These are phyloP conservation scores for Schizothorax lantsangensis DNA, from an alignment of 2,797 vertebrate species.

Conservation along the genomic window DNA sequence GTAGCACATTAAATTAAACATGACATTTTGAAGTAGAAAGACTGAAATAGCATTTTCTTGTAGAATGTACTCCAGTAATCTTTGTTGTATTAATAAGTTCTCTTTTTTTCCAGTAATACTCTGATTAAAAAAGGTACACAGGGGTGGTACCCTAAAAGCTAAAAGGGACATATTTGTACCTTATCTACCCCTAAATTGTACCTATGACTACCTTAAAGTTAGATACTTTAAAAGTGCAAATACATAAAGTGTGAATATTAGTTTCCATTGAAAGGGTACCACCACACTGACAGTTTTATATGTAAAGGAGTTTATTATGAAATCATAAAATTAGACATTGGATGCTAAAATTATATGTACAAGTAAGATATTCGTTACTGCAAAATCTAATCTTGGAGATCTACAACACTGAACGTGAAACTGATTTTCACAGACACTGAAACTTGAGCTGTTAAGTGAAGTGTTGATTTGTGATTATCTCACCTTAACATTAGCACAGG, in stretches of 20 bases:
- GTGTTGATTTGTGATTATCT: slow-evolving; percentile 54
- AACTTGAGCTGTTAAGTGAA: slow-evolving; percentile 35
- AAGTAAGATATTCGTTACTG: neutral
- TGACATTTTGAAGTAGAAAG: neutral
- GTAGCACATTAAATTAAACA: neutral
- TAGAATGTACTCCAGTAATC: neutral
- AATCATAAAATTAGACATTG: neutral
- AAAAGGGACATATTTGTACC: neutral
- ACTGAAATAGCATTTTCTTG: neutral
- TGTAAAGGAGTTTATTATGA: neutral
- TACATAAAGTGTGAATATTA: neutral
- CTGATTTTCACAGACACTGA: slow-evolving; percentile 30
- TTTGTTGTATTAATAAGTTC: neutral
- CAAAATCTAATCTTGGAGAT: neutral
- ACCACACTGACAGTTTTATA: neutral
- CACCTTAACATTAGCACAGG: slow-evolving; percentile 28
- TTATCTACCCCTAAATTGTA: neutral
- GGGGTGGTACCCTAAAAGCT: neutral
- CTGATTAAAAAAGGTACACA: neutral
- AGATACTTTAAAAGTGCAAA: neutral
- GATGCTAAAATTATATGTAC: neutral
- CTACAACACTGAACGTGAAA: neutral
- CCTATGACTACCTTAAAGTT: neutral
- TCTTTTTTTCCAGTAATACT: neutral
- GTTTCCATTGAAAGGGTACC: neutral